Evolutionary conservation across 37 sponge, comb jelly and placozoan species (phyloP), one percentile per base, ranked within the genome.

Genomic region (Chondrosia reniformis): DNA sequence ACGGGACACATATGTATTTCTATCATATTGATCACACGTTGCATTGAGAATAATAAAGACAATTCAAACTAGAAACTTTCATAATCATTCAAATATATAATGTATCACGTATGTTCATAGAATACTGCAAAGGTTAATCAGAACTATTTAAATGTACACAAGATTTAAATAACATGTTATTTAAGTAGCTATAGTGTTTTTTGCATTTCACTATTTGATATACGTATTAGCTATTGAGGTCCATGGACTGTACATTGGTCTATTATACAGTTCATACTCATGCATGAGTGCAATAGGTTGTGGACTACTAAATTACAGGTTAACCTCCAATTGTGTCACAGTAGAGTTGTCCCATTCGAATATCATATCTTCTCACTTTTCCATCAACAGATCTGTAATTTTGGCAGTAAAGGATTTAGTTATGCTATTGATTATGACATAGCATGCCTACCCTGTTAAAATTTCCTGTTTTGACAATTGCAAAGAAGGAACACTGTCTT

Each of bases 311-410:
- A 8, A 22, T n/a, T n/a, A 39, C 27, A 76, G 3, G 80, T 89
- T 81, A 42, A 93, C 94, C 54, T n/a, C 81, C 85, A 28, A 95
- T 80, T 45, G 81, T 87, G 58, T 92, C 93, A 24, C 57, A 40
- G 32, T 5, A 45, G 17, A 95, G 73, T 58, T 89, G 83, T 33
- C 96, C 96, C 75, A 84, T 79, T 24, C 96, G 59, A 21, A 95
- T 79, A 49, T 95, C 96, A 62, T 95, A 94, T 0, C 81, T 66
- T 33, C 95, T 75, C 19, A 88, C 84, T 24, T 38, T 58, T 1
- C 91, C 88, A 78, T 94, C 95, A 30, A 94, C 92, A 40, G 93
- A 92, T 33, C 95, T 94, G 61, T 13, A 57, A 25, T 59, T 64
- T 12, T 15, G 52, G 10, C 52, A 10, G 15, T 15, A 49, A 19